phyloP scores from a whole-genome alignment of 2,797 vertebrate genomes.

The Bradypodion ventrale region DNA sequence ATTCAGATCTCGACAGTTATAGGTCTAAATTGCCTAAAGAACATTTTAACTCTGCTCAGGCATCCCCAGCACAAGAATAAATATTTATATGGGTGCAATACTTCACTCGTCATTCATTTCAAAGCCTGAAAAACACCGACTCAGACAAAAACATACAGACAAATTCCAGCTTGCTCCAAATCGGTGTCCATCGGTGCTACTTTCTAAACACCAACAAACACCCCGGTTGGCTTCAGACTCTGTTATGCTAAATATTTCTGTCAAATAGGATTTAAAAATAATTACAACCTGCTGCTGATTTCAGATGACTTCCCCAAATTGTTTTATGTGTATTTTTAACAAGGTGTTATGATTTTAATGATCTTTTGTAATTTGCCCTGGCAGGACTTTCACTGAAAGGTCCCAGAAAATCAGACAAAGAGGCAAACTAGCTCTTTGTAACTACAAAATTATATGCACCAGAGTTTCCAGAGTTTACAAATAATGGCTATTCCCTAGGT shows the following conservation, averaged over 20 bases:
- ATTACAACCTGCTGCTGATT: neutral
- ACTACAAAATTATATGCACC: neutral
- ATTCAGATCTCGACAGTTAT: conserved; percentile 32
- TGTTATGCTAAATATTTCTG: neutral
- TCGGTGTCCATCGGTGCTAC: neutral
- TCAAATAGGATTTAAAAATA: neutral
- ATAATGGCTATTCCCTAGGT: neutral
- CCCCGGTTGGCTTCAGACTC: neutral
- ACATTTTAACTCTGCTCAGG: neutral
- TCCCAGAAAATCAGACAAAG: neutral
- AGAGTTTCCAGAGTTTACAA: neutral
- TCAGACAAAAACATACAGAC: neutral
- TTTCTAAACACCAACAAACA: neutral
- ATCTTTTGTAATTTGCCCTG: neutral
- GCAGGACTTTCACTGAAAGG: no score
- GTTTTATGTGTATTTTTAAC: neutral
- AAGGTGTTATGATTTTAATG: neutral
- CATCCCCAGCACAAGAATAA: neutral
- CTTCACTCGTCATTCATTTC: no score
- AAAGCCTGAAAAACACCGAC: neutral
- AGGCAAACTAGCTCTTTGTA: neutral
- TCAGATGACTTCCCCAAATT: no score
- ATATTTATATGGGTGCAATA: neutral
- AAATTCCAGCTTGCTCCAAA: neutral
- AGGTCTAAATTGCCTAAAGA: neutral